phyloP scores from a whole-genome alignment of 37 sponge, comb jelly and placozoan species.

The Ephydatia muelleri region DNA sequence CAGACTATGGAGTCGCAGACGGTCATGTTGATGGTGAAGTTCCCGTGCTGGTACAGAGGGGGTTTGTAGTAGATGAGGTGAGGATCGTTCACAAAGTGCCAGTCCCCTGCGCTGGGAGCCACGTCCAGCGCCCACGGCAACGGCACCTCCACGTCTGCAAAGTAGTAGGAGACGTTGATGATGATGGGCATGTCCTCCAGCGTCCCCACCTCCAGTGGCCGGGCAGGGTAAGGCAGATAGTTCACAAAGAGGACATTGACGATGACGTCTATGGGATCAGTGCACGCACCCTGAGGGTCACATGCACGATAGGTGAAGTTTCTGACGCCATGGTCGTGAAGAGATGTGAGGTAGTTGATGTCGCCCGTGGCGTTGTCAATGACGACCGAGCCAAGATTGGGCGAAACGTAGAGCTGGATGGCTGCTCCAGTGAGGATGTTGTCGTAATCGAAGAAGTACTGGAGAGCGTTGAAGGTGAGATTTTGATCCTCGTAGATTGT shows the following conservation, averaged over 20 bases:
- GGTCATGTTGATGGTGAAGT: slow-evolving; percentile 33
- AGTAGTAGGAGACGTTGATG: slow-evolving; percentile 47
- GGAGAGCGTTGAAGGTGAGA: slow-evolving; percentile 62
- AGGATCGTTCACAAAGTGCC: no score
- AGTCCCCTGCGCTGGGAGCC: no score
- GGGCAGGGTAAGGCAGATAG: slow-evolving; percentile 72
- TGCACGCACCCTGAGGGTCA: slow-evolving; percentile 73
- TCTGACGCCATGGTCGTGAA: slow-evolving; percentile 68
- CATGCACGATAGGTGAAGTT: slow-evolving; percentile 67
- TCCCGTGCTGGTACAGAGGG: slow-evolving; percentile 26
- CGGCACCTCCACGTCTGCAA: slow-evolving; percentile 63
- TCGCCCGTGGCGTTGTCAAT: slow-evolving; percentile 48
- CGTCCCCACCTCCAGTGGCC: slow-evolving; percentile 28
- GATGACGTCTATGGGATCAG: slow-evolving; percentile 35
- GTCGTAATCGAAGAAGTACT: slow-evolving; percentile 76
- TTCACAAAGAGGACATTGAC: slow-evolving; percentile 68
- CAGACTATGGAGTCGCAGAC: slow-evolving; percentile 79
- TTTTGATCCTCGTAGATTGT: slow-evolving; percentile 71
- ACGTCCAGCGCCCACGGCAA: no score
- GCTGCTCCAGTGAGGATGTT: slow-evolving; percentile 58
- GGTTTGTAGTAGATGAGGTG: slow-evolving; percentile 22
- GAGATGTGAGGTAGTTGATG: slow-evolving; percentile 46
- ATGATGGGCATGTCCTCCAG: slow-evolving; percentile 57
- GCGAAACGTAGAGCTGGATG: slow-evolving; percentile 46
- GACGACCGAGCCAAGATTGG: slow-evolving; percentile 36